Evolutionary conservation across 2,797 vertebrate species (phyloP), one percentile per base, ranked within the genome.

Genomic region (Xenentodon cancila): DNA sequence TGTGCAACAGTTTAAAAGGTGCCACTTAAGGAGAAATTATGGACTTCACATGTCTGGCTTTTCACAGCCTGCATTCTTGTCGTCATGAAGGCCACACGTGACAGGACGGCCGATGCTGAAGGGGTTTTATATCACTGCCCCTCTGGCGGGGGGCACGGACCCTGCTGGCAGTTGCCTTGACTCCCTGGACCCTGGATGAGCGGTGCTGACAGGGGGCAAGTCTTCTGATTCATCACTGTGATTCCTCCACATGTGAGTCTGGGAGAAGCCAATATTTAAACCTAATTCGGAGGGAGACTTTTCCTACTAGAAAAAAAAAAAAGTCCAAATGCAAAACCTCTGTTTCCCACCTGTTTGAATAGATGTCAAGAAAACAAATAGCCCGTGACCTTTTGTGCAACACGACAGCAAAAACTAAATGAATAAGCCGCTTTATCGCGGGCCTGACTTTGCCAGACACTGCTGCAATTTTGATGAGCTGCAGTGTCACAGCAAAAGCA

Each of bases 101-200:
- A 81, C 79, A 80, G 80, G 50, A 5, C 9, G 44, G 58, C 50
- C 16, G 69, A 47, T 15, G 49, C 52, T 7, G 59, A 73, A 66
- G 53, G 37, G 73, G 65, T 71, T 85, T 79, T 84, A 82, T 82
- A 88, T 82, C 46, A 68, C 53, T 2, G 13, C 9, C 49, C 61
- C 17, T 32, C n/a, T 68, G 65, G 75, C 30, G 53, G 47, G 65
- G 78, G 70, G 46, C 69, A 60, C 37, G 30, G 67, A 68, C 80
- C 73, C 69, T 21, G 73, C 61, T 49, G 70, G 62, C 80, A 76
- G 84, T 73, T 84, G 64, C 85, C 84, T 87, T 89, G 89, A 88
- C 84, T 84, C 77, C 56, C 5, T n/a, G 47, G 56, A 73, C 53
- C 76, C 82, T 49, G 1, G 47, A 71, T 59, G 67, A 84, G 77